Evolutionary conservation across 2,888 invertebrate species (phyloP), one percentile per base, ranked within the genome.

Genomic region (Meloe dianella): DNA sequence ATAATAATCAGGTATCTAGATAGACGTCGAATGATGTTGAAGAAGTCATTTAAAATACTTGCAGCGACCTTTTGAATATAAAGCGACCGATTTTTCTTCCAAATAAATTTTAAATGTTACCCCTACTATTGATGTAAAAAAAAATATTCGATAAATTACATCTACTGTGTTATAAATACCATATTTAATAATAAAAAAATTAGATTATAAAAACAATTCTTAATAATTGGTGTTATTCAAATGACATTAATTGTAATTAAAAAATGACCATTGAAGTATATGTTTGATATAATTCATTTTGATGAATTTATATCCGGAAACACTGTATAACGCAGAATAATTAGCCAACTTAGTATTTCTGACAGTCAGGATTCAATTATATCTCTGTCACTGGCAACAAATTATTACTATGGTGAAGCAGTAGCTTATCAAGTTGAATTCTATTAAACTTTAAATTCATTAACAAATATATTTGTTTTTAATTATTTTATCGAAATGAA

Each of bases 31-130:
- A 20, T 60, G 60, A 75, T 73, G 72, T 75, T 74, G 71, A 71
- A 68, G 71, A 73, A 75, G 73, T 74, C 71, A 73, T 74, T 75
- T 74, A 75, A 74, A 73, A 77, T 70, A 73, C 74, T 75, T 74
- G 70, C 3, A 73, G 73, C 74, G 69, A 73, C 70, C 73, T 72
- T n/a, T 73, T 77, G 78, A 78, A 78, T 78, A 78, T 77, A 78
- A 78, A 78, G 77, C 77, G 75, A 77, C 77, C 76, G 77, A 76
- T 78, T 78, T 77, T 64, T 67, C 65, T 60, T 24, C 58, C 38
- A 64, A 64, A 65, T 68, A 62, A 66, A 66, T 70, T 70, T 70
- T 67, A n/a, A n/a, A n/a, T n/a, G n/a, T n/a, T n/a, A n/a, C n/a
- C n/a, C n/a, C n/a, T n/a, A n/a, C n/a, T n/a, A n/a, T n/a, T n/a